Evolutionary conservation across 2,888 invertebrate species (phyloP).

Genomic region (Barypeithes pellucidus): DNA sequence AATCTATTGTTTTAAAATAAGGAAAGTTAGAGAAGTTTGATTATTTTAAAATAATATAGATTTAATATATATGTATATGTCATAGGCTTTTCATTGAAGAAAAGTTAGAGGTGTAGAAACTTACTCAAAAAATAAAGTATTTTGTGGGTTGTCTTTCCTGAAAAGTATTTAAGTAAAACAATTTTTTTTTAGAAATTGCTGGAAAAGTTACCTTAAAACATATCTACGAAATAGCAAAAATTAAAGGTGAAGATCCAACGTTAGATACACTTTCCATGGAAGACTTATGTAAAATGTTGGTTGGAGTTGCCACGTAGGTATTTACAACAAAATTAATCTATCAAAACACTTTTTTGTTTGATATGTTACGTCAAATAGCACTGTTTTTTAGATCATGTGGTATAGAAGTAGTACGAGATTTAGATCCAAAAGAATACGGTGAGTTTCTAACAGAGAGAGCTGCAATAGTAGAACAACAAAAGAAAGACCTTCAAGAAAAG

Average conservation of each 20-base stretch:
- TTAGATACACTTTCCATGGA: constrained; percentile 77
- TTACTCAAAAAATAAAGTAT: too few species aligned
- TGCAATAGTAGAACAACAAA: constrained; percentile 80
- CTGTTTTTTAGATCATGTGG: constrained; percentile 76
- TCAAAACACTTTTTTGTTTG: neutral
- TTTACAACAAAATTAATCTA: constrained; percentile 1
- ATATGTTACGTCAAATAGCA: neutral
- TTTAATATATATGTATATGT: too few species aligned
- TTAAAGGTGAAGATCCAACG: constrained; percentile 92
- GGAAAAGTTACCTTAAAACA: constrained; percentile 96
- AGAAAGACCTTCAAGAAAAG: constrained; percentile 84
- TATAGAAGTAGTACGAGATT: constrained; percentile 84
- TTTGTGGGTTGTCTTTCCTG: too few species aligned
- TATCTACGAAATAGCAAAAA: constrained; percentile 96
- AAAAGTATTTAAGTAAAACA: too few species aligned
- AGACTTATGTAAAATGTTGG: constrained; percentile 85
- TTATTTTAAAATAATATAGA: too few species aligned
- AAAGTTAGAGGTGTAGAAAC: too few species aligned
- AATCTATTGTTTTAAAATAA: too few species aligned
- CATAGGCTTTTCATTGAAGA: too few species aligned
- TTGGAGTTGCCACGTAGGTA: constrained; percentile 79
- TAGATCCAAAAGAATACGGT: constrained; percentile 87
- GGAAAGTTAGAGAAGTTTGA: too few species aligned
- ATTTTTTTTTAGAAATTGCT: constrained; percentile 76
- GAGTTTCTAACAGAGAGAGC: constrained; percentile 86